Evolutionary conservation across 1,140 invertebrate genomes (phyloP).

Genomic region (Scaptomyza pallida): DNA sequence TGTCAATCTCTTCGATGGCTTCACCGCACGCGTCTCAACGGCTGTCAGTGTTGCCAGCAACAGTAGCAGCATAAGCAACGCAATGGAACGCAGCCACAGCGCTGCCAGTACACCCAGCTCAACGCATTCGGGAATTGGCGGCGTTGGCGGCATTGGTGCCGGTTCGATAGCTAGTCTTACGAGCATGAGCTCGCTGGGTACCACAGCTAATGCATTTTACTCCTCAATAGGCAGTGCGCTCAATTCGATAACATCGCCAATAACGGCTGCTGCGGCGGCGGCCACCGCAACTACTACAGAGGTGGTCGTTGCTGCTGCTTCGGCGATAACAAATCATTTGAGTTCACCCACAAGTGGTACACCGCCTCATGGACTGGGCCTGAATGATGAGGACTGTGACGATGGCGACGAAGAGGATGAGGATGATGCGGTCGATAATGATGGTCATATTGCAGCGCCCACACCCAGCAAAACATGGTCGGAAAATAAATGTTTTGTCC

Average conservation of each 20-base stretch:
- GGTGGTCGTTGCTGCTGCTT: slow-evolving; percentile 73
- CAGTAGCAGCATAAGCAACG: slow-evolving; percentile 45
- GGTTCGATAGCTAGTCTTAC: slow-evolving; percentile 72
- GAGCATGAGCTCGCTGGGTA: slow-evolving; percentile 74
- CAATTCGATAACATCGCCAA: slow-evolving; percentile 78
- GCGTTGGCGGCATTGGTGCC: slow-evolving; percentile 45
- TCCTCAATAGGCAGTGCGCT: slow-evolving; percentile 78
- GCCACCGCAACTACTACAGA: slow-evolving; percentile 77
- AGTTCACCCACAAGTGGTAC: slow-evolving; percentile 79
- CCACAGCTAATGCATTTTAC: slow-evolving; percentile 80
- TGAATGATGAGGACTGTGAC: slow-evolving; percentile 71
- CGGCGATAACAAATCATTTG: slow-evolving; percentile 78
- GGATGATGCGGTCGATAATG: slow-evolving; percentile 74
- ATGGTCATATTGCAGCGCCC: slow-evolving; percentile 71
- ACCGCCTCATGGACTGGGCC: slow-evolving; percentile 62
- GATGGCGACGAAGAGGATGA: slow-evolving; percentile 76
- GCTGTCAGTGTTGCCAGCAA: slow-evolving; percentile 64
- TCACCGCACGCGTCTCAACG: slow-evolving; percentile 71
- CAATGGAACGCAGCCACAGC: slow-evolving; percentile 65
- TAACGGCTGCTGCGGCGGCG: slow-evolving; percentile 72
- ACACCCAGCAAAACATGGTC: slow-evolving; percentile 88
- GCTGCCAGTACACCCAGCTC: slow-evolving; percentile 74
- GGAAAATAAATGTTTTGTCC: slow-evolving; percentile 91
- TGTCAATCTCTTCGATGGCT: slow-evolving; percentile 75
- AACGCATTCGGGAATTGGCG: slow-evolving; percentile 49